phyloP scores from a whole-genome alignment of 2,113 vertebrate genomes.

The Motacilla alba region DNA sequence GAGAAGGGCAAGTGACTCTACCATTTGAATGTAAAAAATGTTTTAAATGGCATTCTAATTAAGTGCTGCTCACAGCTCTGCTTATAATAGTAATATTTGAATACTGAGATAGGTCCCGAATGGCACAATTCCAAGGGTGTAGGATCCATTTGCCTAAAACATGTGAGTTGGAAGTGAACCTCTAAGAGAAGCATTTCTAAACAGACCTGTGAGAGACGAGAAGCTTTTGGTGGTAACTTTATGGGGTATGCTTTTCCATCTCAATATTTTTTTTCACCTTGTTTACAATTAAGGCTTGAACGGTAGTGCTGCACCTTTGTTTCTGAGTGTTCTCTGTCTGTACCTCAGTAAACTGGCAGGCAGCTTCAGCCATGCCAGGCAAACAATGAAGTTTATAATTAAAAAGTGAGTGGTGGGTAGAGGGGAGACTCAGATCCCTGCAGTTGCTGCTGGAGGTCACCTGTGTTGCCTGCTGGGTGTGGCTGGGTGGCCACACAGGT shows the following conservation, averaged over 20 bases:
- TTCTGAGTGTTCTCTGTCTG: background rate
- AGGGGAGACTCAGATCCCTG: background rate
- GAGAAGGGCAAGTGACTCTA: background rate
- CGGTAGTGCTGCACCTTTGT: rapidly evolving
- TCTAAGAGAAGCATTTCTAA: background rate
- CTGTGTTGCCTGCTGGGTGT: background rate
- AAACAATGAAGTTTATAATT: background rate
- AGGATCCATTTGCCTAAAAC: background rate
- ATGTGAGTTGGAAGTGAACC: background rate
- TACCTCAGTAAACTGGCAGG: background rate
- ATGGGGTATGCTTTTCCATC: background rate
- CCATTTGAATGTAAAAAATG: constrained; percentile 2
- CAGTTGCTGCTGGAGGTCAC: background rate
- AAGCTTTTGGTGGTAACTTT: background rate
- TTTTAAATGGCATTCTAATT: background rate
- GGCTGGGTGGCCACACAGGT: background rate
- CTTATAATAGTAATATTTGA: background rate
- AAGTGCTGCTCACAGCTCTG: background rate
- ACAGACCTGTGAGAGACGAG: background rate
- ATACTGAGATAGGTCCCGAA: background rate
- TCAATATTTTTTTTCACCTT: rapidly evolving
- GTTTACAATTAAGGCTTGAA: background rate
- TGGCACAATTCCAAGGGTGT: rapidly evolving
- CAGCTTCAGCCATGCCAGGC: background rate
- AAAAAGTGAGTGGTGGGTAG: background rate